These are phyloP conservation scores for Argyrosomus japonicus DNA, from an alignment of 2,113 vertebrate genomes.

Conservation along the genomic window DNA sequence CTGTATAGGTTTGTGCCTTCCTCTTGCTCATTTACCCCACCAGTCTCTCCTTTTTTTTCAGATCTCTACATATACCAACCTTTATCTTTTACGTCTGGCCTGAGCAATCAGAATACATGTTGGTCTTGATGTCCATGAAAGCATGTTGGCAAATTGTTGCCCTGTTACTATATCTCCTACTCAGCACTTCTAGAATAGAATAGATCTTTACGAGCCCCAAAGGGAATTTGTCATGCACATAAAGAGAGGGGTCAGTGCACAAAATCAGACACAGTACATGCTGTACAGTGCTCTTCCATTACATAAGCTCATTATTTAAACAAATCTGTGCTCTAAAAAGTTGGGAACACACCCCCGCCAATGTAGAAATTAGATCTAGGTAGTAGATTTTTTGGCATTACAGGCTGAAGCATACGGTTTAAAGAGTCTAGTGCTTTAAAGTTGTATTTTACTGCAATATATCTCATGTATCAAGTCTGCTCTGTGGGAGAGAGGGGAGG, in stretches of 20 bases:
- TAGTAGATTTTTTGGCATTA: not conserved
- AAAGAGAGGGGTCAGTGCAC: constrained; percentile 61
- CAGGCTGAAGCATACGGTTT: not conserved
- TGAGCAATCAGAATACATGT: not conserved
- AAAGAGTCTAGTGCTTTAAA: not conserved
- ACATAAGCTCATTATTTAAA: constrained; percentile 60
- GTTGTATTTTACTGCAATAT: not conserved
- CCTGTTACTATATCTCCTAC: constrained; percentile 39
- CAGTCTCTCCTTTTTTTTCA: not conserved
- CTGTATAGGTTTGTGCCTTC: not conserved
- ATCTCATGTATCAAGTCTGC: constrained; percentile 17
- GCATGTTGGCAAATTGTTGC: constrained; percentile 30
- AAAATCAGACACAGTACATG: constrained; percentile 61
- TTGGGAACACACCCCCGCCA: constrained; percentile 5
- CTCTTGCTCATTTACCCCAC: not conserved
- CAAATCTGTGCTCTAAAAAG: constrained; percentile 34
- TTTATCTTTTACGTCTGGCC: not conserved
- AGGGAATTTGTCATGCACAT: constrained; percentile 63
- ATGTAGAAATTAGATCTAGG: constrained; percentile 12
- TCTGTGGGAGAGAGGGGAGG: constrained; percentile 43
- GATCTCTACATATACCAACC: not conserved
- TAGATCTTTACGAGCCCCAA: constrained; percentile 55
- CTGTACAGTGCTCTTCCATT: constrained; percentile 62
- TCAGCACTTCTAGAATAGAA: constrained; percentile 65
- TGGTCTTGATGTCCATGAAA: constrained; percentile 10